Evolutionary conservation across 2,113 vertebrate genomes (phyloP).

Genomic region (Numenius arquata): DNA sequence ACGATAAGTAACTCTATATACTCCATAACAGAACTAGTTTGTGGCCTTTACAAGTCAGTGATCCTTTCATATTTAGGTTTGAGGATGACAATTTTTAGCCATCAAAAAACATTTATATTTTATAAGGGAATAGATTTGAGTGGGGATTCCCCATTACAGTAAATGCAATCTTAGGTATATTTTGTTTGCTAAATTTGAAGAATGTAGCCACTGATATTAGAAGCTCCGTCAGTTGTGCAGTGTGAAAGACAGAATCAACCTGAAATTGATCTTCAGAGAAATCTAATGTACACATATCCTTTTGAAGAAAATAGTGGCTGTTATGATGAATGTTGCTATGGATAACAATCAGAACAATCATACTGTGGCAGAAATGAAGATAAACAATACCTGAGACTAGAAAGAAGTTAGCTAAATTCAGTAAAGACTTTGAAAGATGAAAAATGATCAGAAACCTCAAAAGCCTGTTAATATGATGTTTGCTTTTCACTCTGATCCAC

Average conservation of each 20-base stretch:
- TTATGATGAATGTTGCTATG: neutral
- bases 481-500: neutral
- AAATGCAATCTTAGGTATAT: neutral
- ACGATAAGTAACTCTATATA: neutral
- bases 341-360: neutral
- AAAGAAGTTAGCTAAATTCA: neutral
- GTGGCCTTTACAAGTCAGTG: neutral
- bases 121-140: neutral
- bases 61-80: neutral
- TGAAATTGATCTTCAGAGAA: neutral
- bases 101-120: neutral
- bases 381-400: neutral
- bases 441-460: neutral
- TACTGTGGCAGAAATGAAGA: neutral
- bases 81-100: neutral
- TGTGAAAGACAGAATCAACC: neutral
- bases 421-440: neutral
- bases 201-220: neutral
- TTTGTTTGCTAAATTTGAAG: neutral
- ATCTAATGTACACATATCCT: neutral
- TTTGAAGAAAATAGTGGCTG: neutral
- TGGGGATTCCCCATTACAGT: neutral
- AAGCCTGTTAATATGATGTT: neutral
- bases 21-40: neutral
- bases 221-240: neutral